These are phyloP conservation scores for Xanthorhoe designata DNA, from an alignment of 2,888 invertebrate genomes.

Conservation along the genomic window DNA sequence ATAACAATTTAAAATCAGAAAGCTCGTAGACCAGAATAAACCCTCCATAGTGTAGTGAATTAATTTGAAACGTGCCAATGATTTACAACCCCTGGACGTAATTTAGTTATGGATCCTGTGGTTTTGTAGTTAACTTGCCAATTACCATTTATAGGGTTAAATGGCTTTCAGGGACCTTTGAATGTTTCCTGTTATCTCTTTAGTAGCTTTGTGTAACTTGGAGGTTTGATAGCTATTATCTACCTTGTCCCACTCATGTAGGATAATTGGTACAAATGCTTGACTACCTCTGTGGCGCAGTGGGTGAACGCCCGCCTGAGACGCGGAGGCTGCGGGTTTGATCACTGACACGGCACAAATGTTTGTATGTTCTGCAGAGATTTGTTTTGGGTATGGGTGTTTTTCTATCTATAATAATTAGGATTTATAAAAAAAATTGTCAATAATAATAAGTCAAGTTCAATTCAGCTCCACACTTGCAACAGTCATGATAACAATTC, in stretches of 20 bases:
- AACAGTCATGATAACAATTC: no score
- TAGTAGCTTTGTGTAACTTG: slow-evolving; percentile 10
- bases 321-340: no score
- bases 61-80: slow-evolving; percentile 78
- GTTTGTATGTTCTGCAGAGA: no score
- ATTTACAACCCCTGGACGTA: slow-evolving; percentile 69
- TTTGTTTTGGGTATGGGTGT: no score
- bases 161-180: slow-evolving; percentile 34
- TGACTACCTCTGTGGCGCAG: no score
- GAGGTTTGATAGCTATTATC: slow-evolving; percentile 13
- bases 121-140: slow-evolving; percentile 62
- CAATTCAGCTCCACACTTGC: no score
- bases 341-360: no score
- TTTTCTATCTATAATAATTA: no score
- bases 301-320: no score
- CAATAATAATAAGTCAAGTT: no score
- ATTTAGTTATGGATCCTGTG: slow-evolving; percentile 70
- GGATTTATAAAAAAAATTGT: no score
- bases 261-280: not conserved
- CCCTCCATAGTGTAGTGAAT: slow-evolving; percentile 65
- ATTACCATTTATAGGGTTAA: slow-evolving; percentile 60
- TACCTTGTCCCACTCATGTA: not conserved
- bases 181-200: slow-evolving; percentile 37
- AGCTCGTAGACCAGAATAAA: slow-evolving; percentile 36
- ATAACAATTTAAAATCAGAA: no score